Evolutionary conservation across 1,140 invertebrate genomes (phyloP).

Genomic region (Macrobrachium rosenbergii): DNA sequence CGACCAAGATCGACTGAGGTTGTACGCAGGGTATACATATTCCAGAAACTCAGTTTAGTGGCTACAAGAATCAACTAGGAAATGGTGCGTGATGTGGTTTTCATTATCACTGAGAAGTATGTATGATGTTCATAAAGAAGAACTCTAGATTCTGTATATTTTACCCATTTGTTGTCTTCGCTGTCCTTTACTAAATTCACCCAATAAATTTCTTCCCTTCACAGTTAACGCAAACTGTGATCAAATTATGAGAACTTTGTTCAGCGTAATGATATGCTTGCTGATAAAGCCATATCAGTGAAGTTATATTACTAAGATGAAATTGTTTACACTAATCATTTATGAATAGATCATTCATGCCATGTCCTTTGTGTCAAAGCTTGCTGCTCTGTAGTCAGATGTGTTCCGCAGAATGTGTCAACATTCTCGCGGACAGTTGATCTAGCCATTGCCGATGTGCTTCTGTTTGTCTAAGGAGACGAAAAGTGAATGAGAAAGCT

Average conservation of each 20-base stretch:
- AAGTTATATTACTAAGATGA: background rate
- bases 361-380: constrained; percentile 27
- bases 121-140: no score
- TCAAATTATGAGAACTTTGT: background rate
- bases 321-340: constrained; percentile 20
- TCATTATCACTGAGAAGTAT: background rate
- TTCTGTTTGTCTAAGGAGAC: background rate
- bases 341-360: constrained; percentile 15
- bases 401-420: background rate
- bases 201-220: no score
- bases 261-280: background rate
- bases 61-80: background rate
- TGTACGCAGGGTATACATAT: constrained; percentile 15
- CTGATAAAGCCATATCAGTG: background rate
- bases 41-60: constrained; percentile 11
- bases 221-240: no score
- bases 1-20: background rate
- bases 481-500: constrained; percentile 4
- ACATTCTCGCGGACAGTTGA: constrained; percentile 2
- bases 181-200: no score
- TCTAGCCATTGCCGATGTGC: background rate
- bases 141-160: no score
- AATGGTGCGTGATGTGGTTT: constrained; percentile 3
- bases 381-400: constrained; percentile 20
- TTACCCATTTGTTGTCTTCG: no score